Base-by-base conservation (phyloP, 1,140 invertebrate genomes). In the Dreissena polymorpha region DNA sequence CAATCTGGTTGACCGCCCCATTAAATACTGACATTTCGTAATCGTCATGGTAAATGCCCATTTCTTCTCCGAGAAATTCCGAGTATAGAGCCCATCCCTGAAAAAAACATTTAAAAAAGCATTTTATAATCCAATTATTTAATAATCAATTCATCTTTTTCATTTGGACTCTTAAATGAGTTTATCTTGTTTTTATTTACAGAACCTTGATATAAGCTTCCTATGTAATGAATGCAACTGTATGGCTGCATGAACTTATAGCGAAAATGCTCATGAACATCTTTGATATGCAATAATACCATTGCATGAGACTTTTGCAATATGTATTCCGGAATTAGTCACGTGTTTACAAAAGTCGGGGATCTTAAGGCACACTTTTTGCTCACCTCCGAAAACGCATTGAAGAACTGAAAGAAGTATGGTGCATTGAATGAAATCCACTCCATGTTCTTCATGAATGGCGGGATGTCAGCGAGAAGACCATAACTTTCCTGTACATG, bases 71-170 rank as follows among this genome's bases (percentile, higher is more conserved):
- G 0, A 93, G 86, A 76, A 80, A 89, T 69, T 93, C 93, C 14
- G 89, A 76, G 75, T 93, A 93, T 21, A 93, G 86, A 0, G 85
- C 93, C 93, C 93, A 93, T 29, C 93, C 93, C 89, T 91, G 23
- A 72, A 70, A 84, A 77, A 10, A 74, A 21, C 18, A 60, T n/a
- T n/a, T n/a, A n/a, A n/a, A n/a, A 60, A 2, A 39, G 39, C 39
- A 39, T 39, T 39, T n/a, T n/a, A n/a, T n/a, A n/a, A n/a, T n/a
- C n/a, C n/a, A n/a, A n/a, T n/a, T n/a, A n/a, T n/a, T n/a, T n/a
- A n/a, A n/a, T n/a, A n/a, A n/a, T n/a, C n/a, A n/a, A n/a, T n/a
- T n/a, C n/a, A n/a, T n/a, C n/a, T n/a, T n/a, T n/a, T n/a, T n/a
- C n/a, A n/a, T n/a, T n/a, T n/a, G n/a, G n/a, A n/a, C n/a, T n/a